These are phyloP conservation scores for Anas georgica DNA, from an alignment of 2,797 vertebrate species.

Conservation along the genomic window DNA sequence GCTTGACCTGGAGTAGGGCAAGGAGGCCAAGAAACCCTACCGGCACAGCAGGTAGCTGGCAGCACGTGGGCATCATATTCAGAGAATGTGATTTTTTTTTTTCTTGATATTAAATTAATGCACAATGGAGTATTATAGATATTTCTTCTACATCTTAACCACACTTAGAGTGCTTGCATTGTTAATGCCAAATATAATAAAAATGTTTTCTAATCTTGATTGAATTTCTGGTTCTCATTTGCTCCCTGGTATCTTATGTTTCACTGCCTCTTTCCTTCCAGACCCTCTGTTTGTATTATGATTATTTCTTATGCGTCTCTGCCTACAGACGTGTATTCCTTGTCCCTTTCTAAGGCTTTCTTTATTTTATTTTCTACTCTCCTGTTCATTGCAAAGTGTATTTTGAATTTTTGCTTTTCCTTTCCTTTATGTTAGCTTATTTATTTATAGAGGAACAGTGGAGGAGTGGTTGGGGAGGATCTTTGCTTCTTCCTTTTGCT, in stretches of 20 bases:
- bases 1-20: fast-evolving
- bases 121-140: background rate
- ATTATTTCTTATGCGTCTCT: background rate
- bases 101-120: background rate
- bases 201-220: slow-evolving; percentile 4
- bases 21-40: background rate
- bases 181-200: slow-evolving; percentile 17
- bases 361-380: background rate
- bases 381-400: background rate
- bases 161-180: background rate
- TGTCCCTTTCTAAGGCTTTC: background rate
- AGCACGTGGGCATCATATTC: background rate
- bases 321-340: background rate
- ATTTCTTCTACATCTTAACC: background rate
- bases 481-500: background rate
- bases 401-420: background rate
- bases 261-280: background rate
- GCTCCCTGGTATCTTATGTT: background rate
- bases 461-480: background rate
- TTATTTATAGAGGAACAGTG: background rate
- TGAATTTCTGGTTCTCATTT: background rate
- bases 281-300: background rate
- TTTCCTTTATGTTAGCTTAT: background rate
- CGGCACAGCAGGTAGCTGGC: background rate
- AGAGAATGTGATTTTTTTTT: background rate